A percentile compares a stretch with the other conserved stretches of the same genome.
phyloP scores from a whole-genome alignment of 2,888 invertebrate species.

The Ichneumon xanthorius region DNA sequence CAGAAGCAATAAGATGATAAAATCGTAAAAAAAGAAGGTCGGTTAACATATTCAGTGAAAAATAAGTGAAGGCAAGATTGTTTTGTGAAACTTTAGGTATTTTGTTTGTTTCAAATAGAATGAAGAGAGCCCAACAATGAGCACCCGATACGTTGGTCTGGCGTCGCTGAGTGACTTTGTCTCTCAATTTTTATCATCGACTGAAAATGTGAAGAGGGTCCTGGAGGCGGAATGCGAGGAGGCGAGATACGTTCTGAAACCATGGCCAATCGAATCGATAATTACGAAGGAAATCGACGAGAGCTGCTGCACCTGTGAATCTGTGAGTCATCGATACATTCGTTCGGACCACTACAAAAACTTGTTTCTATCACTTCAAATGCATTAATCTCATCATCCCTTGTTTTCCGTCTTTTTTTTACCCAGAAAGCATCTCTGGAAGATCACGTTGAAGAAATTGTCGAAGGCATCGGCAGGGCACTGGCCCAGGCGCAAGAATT shows the following conservation, averaged over 20 bases:
- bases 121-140: slow-evolving; percentile 31
- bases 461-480: slow-evolving; percentile 78
- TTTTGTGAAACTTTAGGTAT: neutral
- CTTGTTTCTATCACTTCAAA: neutral
- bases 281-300: slow-evolving; percentile 72
- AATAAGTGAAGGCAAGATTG: slow-evolving; percentile 39
- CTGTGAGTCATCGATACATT: slow-evolving; percentile 73
- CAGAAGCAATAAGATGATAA: slow-evolving; percentile 3
- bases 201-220: slow-evolving; percentile 76
- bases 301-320: slow-evolving; percentile 76
- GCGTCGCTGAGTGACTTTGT: slow-evolving; percentile 73
- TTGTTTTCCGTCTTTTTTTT: neutral
- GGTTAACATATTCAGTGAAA: slow-evolving; percentile 77
- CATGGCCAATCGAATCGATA: slow-evolving; percentile 77
- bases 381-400: neutral
- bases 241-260: slow-evolving; percentile 78
- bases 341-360: neutral
- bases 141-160: slow-evolving; percentile 66
- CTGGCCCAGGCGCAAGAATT: slow-evolving; percentile 79
- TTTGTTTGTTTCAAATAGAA: slow-evolving; percentile 51
- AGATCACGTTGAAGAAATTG: slow-evolving; percentile 76
- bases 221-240: slow-evolving; percentile 79
- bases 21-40: slow-evolving; percentile 37
- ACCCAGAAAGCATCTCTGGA: slow-evolving; percentile 61
- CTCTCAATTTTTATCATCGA: slow-evolving; percentile 69